Percentiles rank a stretch among this genome's conserved stretches.
phyloP scores from a whole-genome alignment of 2,888 invertebrate genomes.

The Nephrotoma guestfalica region DNA sequence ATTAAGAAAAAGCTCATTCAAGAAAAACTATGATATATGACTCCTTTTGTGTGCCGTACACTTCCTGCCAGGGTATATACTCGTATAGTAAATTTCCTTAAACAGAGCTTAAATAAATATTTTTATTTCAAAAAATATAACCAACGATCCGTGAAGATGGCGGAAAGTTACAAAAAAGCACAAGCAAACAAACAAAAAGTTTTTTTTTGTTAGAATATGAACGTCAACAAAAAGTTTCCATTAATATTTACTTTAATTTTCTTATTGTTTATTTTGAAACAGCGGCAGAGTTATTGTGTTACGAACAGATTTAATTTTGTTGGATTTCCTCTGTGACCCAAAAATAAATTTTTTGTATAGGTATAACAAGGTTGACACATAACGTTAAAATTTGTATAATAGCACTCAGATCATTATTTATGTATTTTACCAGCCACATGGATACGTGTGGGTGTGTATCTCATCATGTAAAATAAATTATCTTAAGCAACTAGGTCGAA shows the following conservation, averaged over 20 bases:
- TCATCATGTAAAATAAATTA: too few species aligned
- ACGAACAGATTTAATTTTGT: background rate
- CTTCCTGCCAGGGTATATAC: too few species aligned
- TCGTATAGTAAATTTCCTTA: background rate
- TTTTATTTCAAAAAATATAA: background rate
- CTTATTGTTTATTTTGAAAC: background rate
- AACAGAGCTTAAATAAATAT: background rate
- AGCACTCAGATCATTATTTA: too few species aligned
- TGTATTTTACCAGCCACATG: too few species aligned
- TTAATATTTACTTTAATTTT: background rate
- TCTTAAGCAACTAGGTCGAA: too few species aligned
- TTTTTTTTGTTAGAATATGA: background rate
- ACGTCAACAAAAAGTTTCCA: background rate
- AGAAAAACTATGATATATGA: too few species aligned
- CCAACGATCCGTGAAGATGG: background rate
- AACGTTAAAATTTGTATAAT: too few species aligned
- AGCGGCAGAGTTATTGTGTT: background rate
- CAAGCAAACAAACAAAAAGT: background rate
- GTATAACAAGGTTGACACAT: background rate
- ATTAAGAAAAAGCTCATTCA: too few species aligned
- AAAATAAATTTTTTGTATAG: background rate
- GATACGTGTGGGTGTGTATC: too few species aligned
- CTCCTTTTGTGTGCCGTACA: too few species aligned
- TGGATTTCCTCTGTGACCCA: background rate
- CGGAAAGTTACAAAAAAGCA: background rate